These are phyloP conservation scores for Burhinus oedicnemus DNA, from an alignment of 2,113 vertebrate species.

Conservation along the genomic window DNA sequence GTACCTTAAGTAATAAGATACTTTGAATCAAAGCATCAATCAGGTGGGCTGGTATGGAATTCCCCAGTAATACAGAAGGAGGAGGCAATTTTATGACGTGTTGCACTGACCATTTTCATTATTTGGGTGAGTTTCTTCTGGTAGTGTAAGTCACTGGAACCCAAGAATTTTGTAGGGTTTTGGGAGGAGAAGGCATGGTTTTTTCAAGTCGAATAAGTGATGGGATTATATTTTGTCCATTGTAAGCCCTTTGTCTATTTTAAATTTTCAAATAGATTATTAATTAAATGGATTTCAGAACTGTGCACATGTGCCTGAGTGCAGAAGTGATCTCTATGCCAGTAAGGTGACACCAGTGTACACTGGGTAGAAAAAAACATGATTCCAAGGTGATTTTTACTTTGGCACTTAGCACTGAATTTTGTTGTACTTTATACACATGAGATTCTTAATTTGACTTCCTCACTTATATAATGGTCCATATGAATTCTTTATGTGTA, in stretches of 20 bases:
- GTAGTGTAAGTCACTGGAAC: not conserved
- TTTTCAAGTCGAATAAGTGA: not conserved
- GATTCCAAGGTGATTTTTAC: not conserved
- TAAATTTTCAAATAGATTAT: not conserved
- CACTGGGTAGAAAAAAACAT: not conserved
- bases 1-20: not conserved
- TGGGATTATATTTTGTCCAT: not conserved
- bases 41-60: not conserved
- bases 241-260: not conserved
- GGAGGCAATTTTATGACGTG: not conserved
- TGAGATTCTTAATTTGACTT: not conserved
- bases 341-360: not conserved
- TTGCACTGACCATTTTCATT: not conserved
- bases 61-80: not conserved
- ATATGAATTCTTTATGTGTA: not conserved
- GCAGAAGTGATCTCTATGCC: not conserved
- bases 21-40: not conserved
- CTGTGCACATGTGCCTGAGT: not conserved
- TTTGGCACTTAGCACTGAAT: not conserved
- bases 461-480: not conserved
- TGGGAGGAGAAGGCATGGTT: not conserved
- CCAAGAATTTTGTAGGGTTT: not conserved
- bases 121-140: not conserved
- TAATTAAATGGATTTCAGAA: not conserved
- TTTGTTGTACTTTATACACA: not conserved